Evolutionary conservation across 2,113 vertebrate species (phyloP), one percentile per base, ranked within the genome.

Genomic region (Australoheros scitulus): DNA sequence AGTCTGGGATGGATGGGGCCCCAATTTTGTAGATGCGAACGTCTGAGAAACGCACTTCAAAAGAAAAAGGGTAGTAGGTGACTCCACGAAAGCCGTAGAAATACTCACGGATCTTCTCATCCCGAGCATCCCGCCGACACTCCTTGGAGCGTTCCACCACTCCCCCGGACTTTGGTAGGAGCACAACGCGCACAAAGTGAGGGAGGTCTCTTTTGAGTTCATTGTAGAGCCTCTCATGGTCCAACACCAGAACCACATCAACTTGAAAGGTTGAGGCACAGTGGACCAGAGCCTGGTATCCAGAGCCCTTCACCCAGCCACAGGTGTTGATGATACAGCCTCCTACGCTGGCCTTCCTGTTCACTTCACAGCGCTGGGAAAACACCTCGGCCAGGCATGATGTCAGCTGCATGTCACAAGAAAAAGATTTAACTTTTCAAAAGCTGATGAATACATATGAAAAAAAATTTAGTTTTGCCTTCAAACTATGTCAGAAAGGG

Each of bases 301-400:
- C 98, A 89, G 97, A 98, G 83, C 98, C 97, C 84, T 98, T 99
- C 84, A 99, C 98, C 98, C 98, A 99, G 87, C 98, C 98, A 0
- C 98, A 99, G 3, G 98, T 99, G 94, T 99, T 99, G 87, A 99
- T 99, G 92, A 99, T 96, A 6, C 98, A 99, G 89, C 98, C 98
- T 2, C 97, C 98, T 3, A 98, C 97, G 0, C 97, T 98, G 1
- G 98, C 98, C 0, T 97, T 97, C 34, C 98, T 95, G 94, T 99
- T 99, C 87, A 98, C 97, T 82, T 99, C 98, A 9, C 98, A 99
- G 36, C 98, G 96, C 87, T 98, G 97, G 77, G 98, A 98, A 94
- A 98, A 99, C 68, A 99, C 98, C 0, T 99, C 97, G 0, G 98
- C 98, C 87, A 99, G 94, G 34, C 96, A 96, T 1, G 98, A 98